Base-by-base conservation (phyloP, 2,113 vertebrate genomes). In the Hippocampus mohnikei region DNA sequence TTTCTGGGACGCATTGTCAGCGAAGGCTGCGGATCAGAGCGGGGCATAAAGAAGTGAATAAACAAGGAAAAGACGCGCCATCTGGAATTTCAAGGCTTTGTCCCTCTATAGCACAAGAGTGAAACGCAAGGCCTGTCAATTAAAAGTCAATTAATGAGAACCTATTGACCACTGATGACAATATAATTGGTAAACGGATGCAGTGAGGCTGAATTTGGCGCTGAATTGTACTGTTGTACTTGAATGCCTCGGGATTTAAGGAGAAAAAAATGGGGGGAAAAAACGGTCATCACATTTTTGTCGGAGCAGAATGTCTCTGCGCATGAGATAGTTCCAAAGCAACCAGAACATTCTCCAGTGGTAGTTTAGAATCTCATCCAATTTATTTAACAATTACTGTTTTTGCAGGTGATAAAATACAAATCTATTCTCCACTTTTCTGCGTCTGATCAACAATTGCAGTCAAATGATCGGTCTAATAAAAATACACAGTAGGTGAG, bases 151-250 rank as follows among this genome's bases (percentile, higher is more conserved):
- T 66, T 37, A 53, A 74, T 18, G 63, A 27, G 25, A 53, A n/a
- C 44, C 25, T 71, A 42, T 72, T 18, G 25, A 48, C 13, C 44
- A 8, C 52, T 0, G 13, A 18, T 15, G 55, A n/a, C 61, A 41
- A 50, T 73, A 44, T 77, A 33, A 70, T 48, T n/a, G 10, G 9
- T 69, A 76, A 7, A 18, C 16, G 16, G 62, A 18, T 46, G 46
- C 46, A 44, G 37, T 65, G 21, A 50, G n/a, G 52, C 23, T 53
- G 67, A 70, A 64, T 33, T 42, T 29, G 58, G 23, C 18, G 8
- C 21, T n/a, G 9, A 55, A 11, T 74, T 37, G 62, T 76, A 60
- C 69, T 74, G 75, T 79, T 41, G 72, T 16, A 58, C 68, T 69
- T 16, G 9, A 75, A 77, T 55, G 33, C 64, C 59, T 55, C 21